Conservation (phyloP, 2,888 invertebrate species). For the Cataglyphis livida region DNA sequence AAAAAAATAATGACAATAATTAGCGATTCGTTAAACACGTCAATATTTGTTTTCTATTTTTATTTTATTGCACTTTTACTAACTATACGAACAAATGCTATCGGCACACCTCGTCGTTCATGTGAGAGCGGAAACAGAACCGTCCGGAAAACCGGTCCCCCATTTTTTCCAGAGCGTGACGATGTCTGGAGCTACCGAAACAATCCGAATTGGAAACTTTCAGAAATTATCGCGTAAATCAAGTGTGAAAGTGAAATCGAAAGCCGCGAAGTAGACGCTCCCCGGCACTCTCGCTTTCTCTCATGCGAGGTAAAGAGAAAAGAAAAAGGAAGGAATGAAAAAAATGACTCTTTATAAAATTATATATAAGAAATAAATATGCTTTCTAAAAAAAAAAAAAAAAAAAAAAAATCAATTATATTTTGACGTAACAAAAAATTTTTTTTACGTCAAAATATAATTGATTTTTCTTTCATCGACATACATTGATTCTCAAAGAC, state of each 20-base stretch:
- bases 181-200: slow-evolving; percentile 25
- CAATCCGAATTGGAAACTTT: slow-evolving; percentile 60
- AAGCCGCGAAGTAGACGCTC: slow-evolving; percentile 50
- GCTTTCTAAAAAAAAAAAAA: neutral
- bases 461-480: neutral
- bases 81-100: neutral
- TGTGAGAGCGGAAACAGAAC: neutral
- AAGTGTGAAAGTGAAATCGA: slow-evolving; percentile 74
- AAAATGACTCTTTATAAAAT: slow-evolving; percentile 40
- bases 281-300: slow-evolving; percentile 72
- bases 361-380: neutral
- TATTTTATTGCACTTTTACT: neutral
- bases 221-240: slow-evolving; percentile 62
- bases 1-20: neutral
- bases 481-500: neutral
- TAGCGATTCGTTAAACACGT: neutral
- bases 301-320: slow-evolving; percentile 27
- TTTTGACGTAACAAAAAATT: too few species aligned
- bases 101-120: neutral
- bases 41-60: neutral
- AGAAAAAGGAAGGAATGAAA: neutral
- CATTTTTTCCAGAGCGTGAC: slow-evolving; percentile 32
- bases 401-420: neutral
- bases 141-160: neutral
- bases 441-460: neutral